These are phyloP conservation scores for Thalassarche chlororhynchos DNA, from an alignment of 2,113 vertebrate genomes.

Conservation along the genomic window DNA sequence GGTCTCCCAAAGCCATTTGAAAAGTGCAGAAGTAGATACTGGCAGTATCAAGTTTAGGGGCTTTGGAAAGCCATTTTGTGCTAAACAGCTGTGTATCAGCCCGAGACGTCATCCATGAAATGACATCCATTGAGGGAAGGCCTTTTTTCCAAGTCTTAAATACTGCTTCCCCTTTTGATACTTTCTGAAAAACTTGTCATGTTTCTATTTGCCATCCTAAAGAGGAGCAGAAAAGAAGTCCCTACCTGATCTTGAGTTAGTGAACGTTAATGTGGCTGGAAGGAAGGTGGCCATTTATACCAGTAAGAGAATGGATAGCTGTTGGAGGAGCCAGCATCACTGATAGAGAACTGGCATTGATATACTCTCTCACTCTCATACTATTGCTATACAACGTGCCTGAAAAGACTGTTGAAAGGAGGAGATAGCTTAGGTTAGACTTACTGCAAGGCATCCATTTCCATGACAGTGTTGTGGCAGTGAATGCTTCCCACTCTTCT, in stretches of 20 bases:
- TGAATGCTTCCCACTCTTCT: neutral
- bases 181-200: neutral
- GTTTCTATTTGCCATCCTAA: neutral
- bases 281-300: neutral
- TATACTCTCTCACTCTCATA: neutral
- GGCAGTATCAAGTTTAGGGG: neutral
- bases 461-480: neutral
- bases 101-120: neutral
- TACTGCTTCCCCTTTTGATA: neutral
- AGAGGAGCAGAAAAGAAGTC: neutral
- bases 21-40: neutral
- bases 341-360: neutral
- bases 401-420: neutral
- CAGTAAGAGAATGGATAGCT: neutral
- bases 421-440: neutral
- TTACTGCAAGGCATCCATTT: neutral
- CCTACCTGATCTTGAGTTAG: neutral
- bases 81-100: neutral
- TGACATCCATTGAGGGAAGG: neutral
- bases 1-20: neutral
- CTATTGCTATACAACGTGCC: neutral
- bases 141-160: neutral
- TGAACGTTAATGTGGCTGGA: neutral
- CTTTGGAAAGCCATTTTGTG: neutral
- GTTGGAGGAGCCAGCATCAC: neutral